A percentile compares a stretch with the other conserved stretches of the same genome.
phyloP scores from a whole-genome alignment of 2,888 invertebrate species.

The Volucella inflata region DNA sequence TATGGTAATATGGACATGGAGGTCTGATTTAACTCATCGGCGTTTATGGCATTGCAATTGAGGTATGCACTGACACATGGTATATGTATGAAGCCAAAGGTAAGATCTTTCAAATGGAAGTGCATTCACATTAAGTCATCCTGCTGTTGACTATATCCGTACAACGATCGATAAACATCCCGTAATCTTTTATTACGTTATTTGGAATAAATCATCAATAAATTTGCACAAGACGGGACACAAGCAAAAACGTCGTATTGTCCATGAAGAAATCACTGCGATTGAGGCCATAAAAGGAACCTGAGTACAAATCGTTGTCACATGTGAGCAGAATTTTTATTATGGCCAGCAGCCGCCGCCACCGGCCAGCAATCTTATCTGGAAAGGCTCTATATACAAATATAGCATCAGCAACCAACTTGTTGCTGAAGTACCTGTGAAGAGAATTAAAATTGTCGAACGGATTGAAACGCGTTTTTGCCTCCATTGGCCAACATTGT shows the following conservation, averaged over 20 bases:
- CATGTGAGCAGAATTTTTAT: conserved; percentile 84
- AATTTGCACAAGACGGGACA: conserved; percentile 54
- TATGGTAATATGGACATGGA: conserved; percentile 57
- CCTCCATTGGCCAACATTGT: conserved; percentile 37
- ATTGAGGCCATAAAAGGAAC: conserved; percentile 81
- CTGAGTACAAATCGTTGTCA: conserved; percentile 84
- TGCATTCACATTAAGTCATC: conserved; percentile 61
- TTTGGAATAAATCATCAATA: conserved; percentile 76
- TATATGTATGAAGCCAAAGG: conserved; percentile 50
- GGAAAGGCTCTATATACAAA: too few species aligned
- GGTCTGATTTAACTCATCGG: conserved; percentile 27
- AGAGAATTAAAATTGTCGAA: conserved; percentile 72
- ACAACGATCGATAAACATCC: conserved; percentile 69
- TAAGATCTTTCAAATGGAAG: conserved; percentile 28
- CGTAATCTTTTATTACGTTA: conserved; percentile 75
- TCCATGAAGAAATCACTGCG: conserved; percentile 76
- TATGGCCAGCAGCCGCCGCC: conserved; percentile 71
- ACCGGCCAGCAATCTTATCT: conserved; percentile 8
- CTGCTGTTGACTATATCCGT: conserved; percentile 30
- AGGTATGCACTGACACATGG: conserved; percentile 50
- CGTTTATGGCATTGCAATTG: conserved; percentile 54
- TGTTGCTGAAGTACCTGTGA: conserved; percentile 64
- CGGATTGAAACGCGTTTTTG: conserved; percentile 69
- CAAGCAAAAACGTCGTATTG: conserved; percentile 69
- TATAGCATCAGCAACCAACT: conserved; percentile 6